phyloP scores from a whole-genome alignment of 2,888 invertebrate genomes.

The Oegoconia quadripuncta region DNA sequence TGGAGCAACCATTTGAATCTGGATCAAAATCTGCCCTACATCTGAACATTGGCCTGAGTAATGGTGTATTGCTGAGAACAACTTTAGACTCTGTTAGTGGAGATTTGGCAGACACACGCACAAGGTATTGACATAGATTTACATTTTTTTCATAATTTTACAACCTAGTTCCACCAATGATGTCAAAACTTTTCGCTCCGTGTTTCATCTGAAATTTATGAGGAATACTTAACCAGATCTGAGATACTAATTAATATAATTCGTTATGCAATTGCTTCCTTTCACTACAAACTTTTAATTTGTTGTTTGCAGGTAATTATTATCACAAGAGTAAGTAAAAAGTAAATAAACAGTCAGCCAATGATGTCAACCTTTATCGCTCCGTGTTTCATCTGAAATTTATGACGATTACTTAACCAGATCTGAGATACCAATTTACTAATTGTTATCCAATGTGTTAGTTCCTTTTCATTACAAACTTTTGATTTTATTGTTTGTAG shows the following conservation, averaged over 20 bases:
- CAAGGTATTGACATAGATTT: slow-evolving; percentile 75
- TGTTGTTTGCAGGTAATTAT: too few relatives aligned
- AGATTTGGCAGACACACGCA: slow-evolving; percentile 97
- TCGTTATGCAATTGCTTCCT: not conserved
- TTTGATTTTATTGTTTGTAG: slow-evolving; percentile 39
- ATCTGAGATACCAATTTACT: slow-evolving; percentile 50
- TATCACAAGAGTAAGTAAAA: too few relatives aligned
- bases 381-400: slow-evolving; percentile 82
- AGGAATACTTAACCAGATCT: slow-evolving; percentile 76
- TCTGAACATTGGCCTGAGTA: slow-evolving; percentile 97
- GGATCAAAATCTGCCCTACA: slow-evolving; percentile 88
- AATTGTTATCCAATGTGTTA: not conserved
- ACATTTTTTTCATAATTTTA: not conserved
- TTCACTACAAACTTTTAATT: not conserved
- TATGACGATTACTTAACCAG: slow-evolving; percentile 75
- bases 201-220: slow-evolving; percentile 81
- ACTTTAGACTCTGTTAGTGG: slow-evolving; percentile 97
- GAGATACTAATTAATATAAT: slow-evolving; percentile 30
- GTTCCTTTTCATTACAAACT: not conserved
- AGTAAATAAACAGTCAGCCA: too few relatives aligned
- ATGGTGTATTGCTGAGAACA: slow-evolving; percentile 95
- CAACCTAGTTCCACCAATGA: slow-evolving; percentile 3
- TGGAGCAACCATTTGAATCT: slow-evolving; percentile 87
- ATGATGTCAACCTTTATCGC: slow-evolving; percentile 45
- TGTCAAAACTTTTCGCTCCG: slow-evolving; percentile 66